These are phyloP conservation scores for Lutraria rhynchaena DNA, from an alignment of 1,140 invertebrate genomes.

Conservation along the genomic window DNA sequence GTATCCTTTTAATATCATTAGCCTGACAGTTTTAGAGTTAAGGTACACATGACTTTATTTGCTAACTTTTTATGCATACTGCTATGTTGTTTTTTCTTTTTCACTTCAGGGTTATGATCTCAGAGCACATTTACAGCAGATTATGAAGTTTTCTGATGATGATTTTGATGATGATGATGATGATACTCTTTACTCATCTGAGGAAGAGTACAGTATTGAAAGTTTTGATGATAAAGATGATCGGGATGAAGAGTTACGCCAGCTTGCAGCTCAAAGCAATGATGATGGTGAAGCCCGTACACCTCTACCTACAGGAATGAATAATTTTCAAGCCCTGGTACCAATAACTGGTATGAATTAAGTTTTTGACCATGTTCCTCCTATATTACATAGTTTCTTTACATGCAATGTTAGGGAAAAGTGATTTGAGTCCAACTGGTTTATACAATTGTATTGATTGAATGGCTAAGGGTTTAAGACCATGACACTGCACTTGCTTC, in stretches of 20 bases:
- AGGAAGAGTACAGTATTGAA: constrained; percentile 47
- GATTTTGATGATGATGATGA: constrained; percentile 35
- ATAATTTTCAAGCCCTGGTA: constrained; percentile 25
- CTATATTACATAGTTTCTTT: too few species aligned
- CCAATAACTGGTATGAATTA: constrained; percentile 26
- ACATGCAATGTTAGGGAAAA: too few species aligned
- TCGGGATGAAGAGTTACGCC: constrained; percentile 46
- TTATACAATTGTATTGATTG: too few species aligned
- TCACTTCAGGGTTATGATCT: constrained; percentile 49
- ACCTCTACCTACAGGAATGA: constrained; percentile 31
- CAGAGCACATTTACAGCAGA: constrained; percentile 46
- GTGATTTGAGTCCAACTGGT: too few species aligned
- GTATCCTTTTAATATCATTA: too few species aligned
- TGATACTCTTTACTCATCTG: background rate
- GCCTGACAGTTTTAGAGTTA: too few species aligned
- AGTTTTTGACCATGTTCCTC: too few species aligned
- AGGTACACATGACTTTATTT: too few species aligned
- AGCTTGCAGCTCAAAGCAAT: constrained; percentile 13
- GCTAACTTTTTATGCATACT: too few species aligned
- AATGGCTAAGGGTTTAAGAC: too few species aligned
- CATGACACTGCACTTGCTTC: too few species aligned
- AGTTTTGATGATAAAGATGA: constrained; percentile 48
- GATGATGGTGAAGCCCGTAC: constrained; percentile 22
- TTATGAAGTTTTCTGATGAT: constrained; percentile 52
- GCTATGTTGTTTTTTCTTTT: too few species aligned